Conservation (phyloP, 2,797 vertebrate species). For the Mareca strepera region DNA sequence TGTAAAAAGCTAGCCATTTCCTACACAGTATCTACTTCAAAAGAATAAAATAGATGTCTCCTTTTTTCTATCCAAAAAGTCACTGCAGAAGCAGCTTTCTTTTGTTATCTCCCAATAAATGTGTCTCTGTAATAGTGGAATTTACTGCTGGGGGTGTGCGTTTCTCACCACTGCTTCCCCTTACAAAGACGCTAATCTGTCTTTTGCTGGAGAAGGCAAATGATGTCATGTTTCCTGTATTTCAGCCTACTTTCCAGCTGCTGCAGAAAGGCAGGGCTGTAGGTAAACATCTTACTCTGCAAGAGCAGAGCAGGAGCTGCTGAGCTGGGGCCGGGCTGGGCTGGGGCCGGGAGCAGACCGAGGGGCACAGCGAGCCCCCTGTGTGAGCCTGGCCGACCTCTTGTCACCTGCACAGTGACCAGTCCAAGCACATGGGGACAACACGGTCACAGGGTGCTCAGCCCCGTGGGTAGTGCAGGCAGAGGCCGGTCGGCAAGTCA, state of each 20-base stretch:
- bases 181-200: conserved; percentile 60
- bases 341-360: accelerated
- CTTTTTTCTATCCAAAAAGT: conserved; percentile 63
- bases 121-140: conserved; percentile 64
- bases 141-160: conserved; percentile 65
- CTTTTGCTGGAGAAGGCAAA: conserved; percentile 60
- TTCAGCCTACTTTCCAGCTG: conserved; percentile 63
- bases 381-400: accelerated
- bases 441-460: accelerated
- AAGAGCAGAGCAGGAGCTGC: neutral
- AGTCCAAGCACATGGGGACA: accelerated
- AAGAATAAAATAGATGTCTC: conserved; percentile 66
- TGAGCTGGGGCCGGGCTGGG: accelerated
- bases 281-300: neutral
- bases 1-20: conserved; percentile 63
- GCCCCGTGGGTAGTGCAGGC: accelerated
- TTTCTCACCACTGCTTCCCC: conserved; percentile 65
- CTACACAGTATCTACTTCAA: conserved; percentile 60
- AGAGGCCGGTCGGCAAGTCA: neutral
- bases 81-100: conserved; percentile 67
- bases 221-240: conserved; percentile 61
- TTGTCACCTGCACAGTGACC: neutral
- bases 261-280: conserved; percentile 27
- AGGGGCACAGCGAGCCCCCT: accelerated
- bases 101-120: conserved; percentile 70